phyloP scores from a whole-genome alignment of 2,888 invertebrate species.

The Oscheius sp. region DNA sequence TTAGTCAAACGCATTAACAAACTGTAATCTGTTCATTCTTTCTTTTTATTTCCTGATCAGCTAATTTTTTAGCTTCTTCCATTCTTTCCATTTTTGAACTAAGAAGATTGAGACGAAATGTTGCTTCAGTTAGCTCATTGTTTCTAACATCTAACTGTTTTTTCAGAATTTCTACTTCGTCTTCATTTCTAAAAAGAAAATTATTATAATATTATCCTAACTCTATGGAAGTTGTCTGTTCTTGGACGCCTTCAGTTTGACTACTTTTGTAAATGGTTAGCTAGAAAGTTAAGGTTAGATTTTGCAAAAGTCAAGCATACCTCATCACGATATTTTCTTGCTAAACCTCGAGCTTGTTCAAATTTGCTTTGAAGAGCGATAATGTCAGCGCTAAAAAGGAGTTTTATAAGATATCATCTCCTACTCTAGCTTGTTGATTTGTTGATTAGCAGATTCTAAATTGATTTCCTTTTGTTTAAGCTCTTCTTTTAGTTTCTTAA shows the following conservation, averaged over 20 bases:
- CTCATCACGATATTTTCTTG: conserved; percentile 41
- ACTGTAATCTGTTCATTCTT: conserved; percentile 3
- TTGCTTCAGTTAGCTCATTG: conserved; percentile 16
- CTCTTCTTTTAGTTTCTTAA: not conserved
- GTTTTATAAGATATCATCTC: not conserved
- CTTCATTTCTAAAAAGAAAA: not conserved
- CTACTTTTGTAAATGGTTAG: no score
- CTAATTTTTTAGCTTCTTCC: conserved; percentile 8
- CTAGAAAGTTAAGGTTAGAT: no score
- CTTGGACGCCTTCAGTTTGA: no score
- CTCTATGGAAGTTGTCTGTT: no score
- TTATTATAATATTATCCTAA: not conserved
- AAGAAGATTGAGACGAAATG: conserved; percentile 25
- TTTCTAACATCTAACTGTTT: conserved; percentile 11
- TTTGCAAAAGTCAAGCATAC: conserved; percentile 29
- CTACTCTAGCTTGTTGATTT: not conserved
- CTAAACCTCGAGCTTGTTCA: conserved; percentile 40
- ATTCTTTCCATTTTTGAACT: conserved; percentile 1
- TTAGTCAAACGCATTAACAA: not conserved
- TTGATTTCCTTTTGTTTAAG: not conserved
- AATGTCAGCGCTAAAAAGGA: not conserved
- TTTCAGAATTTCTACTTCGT: conserved; percentile 3
- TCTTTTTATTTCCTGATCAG: no score
- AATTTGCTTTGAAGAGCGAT: no score
- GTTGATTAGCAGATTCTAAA: not conserved